Conservation (phyloP, 1,140 invertebrate genomes). For the Nasonia vitripennis region DNA sequence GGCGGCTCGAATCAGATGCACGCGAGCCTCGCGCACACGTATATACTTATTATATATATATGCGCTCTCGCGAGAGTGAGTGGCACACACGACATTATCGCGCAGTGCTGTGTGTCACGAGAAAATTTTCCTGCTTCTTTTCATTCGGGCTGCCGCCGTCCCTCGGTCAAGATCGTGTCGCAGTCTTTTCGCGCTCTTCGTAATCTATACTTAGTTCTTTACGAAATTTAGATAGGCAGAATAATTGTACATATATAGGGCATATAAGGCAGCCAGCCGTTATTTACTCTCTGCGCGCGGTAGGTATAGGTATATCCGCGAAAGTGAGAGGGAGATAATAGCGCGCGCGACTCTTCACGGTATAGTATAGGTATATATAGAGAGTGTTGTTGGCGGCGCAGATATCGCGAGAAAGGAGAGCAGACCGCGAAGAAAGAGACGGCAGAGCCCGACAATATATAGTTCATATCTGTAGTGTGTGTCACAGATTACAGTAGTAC, state of each 20-base stretch:
- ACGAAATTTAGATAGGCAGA: too few relatives aligned
- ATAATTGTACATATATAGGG: too few relatives aligned
- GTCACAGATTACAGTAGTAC: not conserved
- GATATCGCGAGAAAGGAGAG: not conserved
- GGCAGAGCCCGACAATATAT: not conserved
- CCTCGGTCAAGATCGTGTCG: not conserved
- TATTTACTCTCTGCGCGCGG: too few relatives aligned
- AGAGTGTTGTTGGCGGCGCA: not conserved
- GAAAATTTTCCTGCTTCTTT: not conserved
- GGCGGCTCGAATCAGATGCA: not conserved
- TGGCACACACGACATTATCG: not conserved
- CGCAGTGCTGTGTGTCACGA: not conserved
- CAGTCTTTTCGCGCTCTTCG: too few relatives aligned
- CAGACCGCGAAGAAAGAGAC: not conserved
- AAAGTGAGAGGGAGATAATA: too few relatives aligned
- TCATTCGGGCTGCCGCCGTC: not conserved
- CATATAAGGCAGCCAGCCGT: too few relatives aligned
- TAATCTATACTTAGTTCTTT: too few relatives aligned
- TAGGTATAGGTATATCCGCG: not conserved
- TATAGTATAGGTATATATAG: too few relatives aligned
- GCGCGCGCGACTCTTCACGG: not conserved
- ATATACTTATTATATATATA: not conserved
- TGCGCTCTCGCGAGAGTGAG: not conserved
- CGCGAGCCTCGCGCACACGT: not conserved
- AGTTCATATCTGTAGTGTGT: not conserved